Evolutionary conservation across 2,113 vertebrate genomes (phyloP).

Genomic region (Pogonocichla stellata): DNA sequence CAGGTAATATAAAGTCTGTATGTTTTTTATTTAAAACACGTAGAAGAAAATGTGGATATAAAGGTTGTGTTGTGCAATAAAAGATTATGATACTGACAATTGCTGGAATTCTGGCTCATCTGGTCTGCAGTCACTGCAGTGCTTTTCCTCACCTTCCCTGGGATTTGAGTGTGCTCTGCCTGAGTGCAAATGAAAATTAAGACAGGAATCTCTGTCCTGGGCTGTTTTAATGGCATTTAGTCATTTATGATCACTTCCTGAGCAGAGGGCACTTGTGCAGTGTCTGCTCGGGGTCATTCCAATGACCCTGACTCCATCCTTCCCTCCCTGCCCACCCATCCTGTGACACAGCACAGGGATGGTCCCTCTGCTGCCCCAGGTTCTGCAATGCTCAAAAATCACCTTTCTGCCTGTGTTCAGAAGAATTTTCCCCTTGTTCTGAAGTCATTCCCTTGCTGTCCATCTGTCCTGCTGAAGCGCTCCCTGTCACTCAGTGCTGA

Average conservation of each 20-base stretch:
- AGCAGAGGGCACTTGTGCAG: neutral
- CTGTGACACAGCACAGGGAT: rapidly evolving
- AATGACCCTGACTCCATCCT: rapidly evolving
- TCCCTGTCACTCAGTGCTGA: neutral
- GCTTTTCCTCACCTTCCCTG: neutral
- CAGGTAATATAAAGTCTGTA: neutral
- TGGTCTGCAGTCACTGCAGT: neutral
- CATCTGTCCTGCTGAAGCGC: rapidly evolving
- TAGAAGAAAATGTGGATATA: neutral
- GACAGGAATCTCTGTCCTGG: rapidly evolving
- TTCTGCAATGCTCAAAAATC: rapidly evolving
- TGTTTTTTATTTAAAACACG: conserved; percentile 15
- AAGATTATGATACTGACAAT: neutral
- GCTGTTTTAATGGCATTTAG: rapidly evolving
- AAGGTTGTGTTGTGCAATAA: conserved; percentile 54
- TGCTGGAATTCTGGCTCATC: neutral
- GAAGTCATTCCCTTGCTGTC: neutral
- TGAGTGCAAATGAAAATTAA: neutral
- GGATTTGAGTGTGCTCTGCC: neutral
- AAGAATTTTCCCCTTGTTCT: neutral
- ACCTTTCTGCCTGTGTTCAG: neutral
- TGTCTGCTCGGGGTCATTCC: rapidly evolving
- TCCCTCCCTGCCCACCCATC: neutral
- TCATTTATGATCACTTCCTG: rapidly evolving
- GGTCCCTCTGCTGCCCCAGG: neutral